Conservation (phyloP, 1,140 invertebrate genomes). For the honey bee (Apis mellifera) region DNA sequence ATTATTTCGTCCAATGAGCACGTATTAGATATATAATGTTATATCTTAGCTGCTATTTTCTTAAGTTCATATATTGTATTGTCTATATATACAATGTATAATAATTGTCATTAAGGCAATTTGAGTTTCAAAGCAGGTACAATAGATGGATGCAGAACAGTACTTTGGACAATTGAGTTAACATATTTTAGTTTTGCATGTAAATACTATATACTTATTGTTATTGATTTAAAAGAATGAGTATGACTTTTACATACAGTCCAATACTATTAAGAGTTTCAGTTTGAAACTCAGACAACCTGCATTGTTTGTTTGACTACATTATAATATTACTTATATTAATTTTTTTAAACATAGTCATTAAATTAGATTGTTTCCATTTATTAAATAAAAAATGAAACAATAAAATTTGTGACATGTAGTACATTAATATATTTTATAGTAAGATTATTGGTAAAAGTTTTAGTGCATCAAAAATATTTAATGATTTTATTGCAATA, state of each 20-base stretch:
- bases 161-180: slow-evolving; percentile 57
- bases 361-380: slow-evolving; percentile 45
- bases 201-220: slow-evolving; percentile 55
- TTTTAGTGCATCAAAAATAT: slow-evolving; percentile 51
- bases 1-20: slow-evolving; percentile 71
- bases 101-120: slow-evolving; percentile 80
- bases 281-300: slow-evolving; percentile 59
- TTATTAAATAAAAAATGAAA: slow-evolving; percentile 32
- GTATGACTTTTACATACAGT: slow-evolving; percentile 60
- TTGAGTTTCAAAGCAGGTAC: slow-evolving; percentile 79
- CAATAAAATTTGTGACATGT: slow-evolving; percentile 36
- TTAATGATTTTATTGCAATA: slow-evolving; percentile 21
- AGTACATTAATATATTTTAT: slow-evolving; percentile 24
- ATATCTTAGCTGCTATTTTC: slow-evolving; percentile 47
- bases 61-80: slow-evolving; percentile 70
- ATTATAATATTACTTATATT: slow-evolving; percentile 51
- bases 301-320: slow-evolving; percentile 46
- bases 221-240: slow-evolving; percentile 60
- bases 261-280: slow-evolving; percentile 60
- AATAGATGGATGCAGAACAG: slow-evolving; percentile 68
- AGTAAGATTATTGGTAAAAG: slow-evolving; percentile 40
- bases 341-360: slow-evolving; percentile 44
- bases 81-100: slow-evolving; percentile 76
- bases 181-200: slow-evolving; percentile 48
- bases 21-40: slow-evolving; percentile 59